Percentiles rank a stretch among this genome's conserved stretches.
Evolutionary conservation across 2,113 vertebrate species (phyloP).

Genomic region (Chauna torquata): DNA sequence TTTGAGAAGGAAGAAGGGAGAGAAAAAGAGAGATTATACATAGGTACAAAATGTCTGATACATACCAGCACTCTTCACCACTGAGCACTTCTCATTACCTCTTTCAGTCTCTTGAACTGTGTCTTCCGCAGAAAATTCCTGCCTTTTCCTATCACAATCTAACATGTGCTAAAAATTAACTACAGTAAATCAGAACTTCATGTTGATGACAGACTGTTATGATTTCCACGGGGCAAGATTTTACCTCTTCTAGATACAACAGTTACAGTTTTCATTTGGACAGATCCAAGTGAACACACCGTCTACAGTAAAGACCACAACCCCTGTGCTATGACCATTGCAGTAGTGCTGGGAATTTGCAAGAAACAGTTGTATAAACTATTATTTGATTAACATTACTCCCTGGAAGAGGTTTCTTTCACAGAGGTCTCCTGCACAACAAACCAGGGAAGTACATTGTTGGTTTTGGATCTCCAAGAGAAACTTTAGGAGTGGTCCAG

Average conservation of each 20-base stretch:
- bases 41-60: neutral
- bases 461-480: neutral
- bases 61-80: neutral
- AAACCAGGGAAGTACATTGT: neutral
- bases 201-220: neutral
- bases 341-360: neutral
- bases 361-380: neutral
- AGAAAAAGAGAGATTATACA: neutral
- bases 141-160: neutral
- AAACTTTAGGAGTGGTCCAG: neutral
- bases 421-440: neutral
- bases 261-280: neutral
- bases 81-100: neutral
- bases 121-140: neutral
- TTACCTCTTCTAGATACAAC: neutral
- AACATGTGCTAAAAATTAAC: neutral
- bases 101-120: neutral
- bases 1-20: constrained; percentile 59
- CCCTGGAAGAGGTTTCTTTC: neutral
- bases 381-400: neutral
- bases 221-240: neutral
- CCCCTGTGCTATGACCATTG: fast-evolving
- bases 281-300: neutral
- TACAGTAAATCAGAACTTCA: neutral
- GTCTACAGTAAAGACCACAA: neutral